Base-by-base conservation (phyloP, 1,140 invertebrate species). In the Tetragnatha versicolor region DNA sequence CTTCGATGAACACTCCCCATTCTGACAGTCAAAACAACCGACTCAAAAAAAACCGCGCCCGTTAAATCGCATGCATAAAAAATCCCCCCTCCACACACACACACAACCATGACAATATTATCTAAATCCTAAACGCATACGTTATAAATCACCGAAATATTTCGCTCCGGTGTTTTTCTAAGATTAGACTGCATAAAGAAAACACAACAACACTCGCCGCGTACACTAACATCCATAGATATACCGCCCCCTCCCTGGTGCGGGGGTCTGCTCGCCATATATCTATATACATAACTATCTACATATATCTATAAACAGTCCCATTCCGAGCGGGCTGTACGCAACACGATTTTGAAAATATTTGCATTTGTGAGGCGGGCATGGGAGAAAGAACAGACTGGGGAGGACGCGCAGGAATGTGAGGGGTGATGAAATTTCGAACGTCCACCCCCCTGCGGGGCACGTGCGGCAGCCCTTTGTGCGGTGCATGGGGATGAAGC, bases 51-150 rank as follows among this genome's bases (percentile, higher is more conserved):
- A 6, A 7, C 31, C 14, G n/a, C 25, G 27, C 9, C 20, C 27
- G 55, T 63, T 61, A 49, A 42, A 75, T 49, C 39, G 63, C 58
- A 55, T 55, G 20, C 49, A 63, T 25, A 75, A 49, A 75, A 73
- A 58, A 47, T 22, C n/a, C 70, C 29, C 20, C 49, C 55, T 66
- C 53, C 75, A n/a, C n/a, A n/a, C n/a, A n/a, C n/a, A n/a, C n/a
- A n/a, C 37, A 77, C 68, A 66, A 66, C 61, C 75, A 66, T 63
- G 75, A 77, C 47, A 55, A 77, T 77, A 49, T 58, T 77, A 66
- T 77, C 72, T 75, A 63, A 75, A 75, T 75, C 75, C 61, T 77
- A 77, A 77, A 77, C 37, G 75, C 63, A 77, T 77, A 58, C 33
- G 75, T 77, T 77, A 77, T 77, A 77, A 77, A 77, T 77, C 75